phyloP scores from a whole-genome alignment of 2,888 invertebrate genomes.

The Zygaena filipendulae region DNA sequence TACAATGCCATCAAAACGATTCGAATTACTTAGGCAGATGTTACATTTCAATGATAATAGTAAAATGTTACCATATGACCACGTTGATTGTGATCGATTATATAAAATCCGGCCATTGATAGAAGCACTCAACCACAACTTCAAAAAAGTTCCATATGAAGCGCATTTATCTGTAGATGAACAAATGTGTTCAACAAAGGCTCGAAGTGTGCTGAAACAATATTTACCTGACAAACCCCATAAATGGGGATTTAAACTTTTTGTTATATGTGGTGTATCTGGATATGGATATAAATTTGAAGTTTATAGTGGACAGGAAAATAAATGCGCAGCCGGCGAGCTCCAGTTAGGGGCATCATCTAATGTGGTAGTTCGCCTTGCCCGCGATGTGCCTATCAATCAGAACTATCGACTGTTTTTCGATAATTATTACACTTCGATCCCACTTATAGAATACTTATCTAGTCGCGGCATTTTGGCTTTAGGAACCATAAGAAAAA shows the following conservation, averaged over 20 bases:
- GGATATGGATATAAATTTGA: conserved; percentile 26
- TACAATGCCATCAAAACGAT: conserved; percentile 2
- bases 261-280: conserved; percentile 20
- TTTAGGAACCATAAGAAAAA: conserved; percentile 5
- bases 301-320: conserved; percentile 23
- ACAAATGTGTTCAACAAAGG: conserved; percentile 22
- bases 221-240: conserved; percentile 32
- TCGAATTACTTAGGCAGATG: conserved; percentile 2
- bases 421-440: conserved; percentile 4
- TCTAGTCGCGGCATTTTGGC: conserved; percentile 21
- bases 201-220: conserved; percentile 19
- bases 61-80: conserved; percentile 9
- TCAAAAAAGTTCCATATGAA: conserved; percentile 1
- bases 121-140: conserved; percentile 1
- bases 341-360: conserved; percentile 25
- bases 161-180: conserved; percentile 19
- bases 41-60: conserved; percentile 14
- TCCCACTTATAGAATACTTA: conserved; percentile 17
- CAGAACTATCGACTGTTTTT: conserved; percentile 25
- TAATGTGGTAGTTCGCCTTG: conserved; percentile 26
- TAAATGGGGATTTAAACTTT: conserved; percentile 25
- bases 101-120: conserved; percentile 3
- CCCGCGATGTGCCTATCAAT: conserved; percentile 20
- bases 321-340: conserved; percentile 10
- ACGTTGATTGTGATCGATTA: conserved; percentile 3